phyloP scores from a whole-genome alignment of 2,888 invertebrate genomes.

The Nineta flava region DNA sequence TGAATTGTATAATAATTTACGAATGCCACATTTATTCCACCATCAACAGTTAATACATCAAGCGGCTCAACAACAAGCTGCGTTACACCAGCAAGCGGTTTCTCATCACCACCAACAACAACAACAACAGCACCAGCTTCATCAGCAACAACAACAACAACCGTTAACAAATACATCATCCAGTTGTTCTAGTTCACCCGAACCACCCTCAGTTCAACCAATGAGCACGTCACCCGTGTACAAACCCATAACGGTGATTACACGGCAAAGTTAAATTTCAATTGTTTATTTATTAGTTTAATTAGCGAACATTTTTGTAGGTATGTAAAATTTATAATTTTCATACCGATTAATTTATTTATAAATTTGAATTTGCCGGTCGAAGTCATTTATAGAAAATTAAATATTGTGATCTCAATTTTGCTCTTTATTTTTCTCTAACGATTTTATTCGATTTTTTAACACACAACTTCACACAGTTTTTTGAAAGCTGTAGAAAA shows the following conservation, averaged over 20 bases:
- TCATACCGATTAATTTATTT: too few species aligned
- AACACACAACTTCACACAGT: too few species aligned
- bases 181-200: conserved; percentile 31
- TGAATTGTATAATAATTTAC: conserved; percentile 31
- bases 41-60: conserved; percentile 27
- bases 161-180: conserved; percentile 26
- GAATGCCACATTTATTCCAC: conserved; percentile 29
- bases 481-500: too few species aligned
- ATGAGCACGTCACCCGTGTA: conserved; percentile 19
- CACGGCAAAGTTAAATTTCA: conserved; percentile 20
- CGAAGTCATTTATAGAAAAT: too few species aligned
- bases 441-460: too few species aligned
- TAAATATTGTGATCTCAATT: too few species aligned
- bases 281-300: neutral
- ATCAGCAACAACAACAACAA: conserved; percentile 21
- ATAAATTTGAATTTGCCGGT: too few species aligned
- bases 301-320: neutral
- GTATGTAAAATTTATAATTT: too few species aligned
- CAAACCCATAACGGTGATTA: conserved; percentile 25
- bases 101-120: conserved; percentile 12
- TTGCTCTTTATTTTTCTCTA: too few species aligned
- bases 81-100: conserved; percentile 13
- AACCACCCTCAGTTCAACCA: conserved; percentile 17
- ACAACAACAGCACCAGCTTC: conserved; percentile 20
- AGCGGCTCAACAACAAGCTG: too few species aligned